Base-by-base conservation (phyloP, 2,888 invertebrate genomes). In the Polyommatus iphigenia region DNA sequence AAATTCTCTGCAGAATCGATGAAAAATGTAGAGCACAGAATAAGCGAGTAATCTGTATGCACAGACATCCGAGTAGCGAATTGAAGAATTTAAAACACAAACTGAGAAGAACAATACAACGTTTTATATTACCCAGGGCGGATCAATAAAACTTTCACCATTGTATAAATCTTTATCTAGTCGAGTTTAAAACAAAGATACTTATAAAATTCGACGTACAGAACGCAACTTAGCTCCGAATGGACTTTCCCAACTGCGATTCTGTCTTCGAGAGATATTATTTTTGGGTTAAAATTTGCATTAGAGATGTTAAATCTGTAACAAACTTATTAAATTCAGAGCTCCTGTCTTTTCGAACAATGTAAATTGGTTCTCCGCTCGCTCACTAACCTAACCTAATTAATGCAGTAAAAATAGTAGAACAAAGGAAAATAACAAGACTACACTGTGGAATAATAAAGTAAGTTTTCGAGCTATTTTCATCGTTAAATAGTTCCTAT, bases 221-320 rank as follows among this genome's bases (percentile, higher is more conserved):
- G 78, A 79, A 81, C 79, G 79, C 80, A 79, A 80, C 82, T 82
- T 81, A 81, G 81, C 80, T 80, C 77, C 72, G 79, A 82, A 82
- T 80, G 57, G 81, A 82, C 81, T 82, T 82, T 57, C 50, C 77
- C 72, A 79, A 81, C 79, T 81, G 80, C 78, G 80, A 82, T 82
- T 82, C 80, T 80, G 80, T 82, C 79, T 79, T 76, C 20, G 54
- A 59, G 41, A 59, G 77, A 76, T 79, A 80, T 79, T 78, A 79
- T 81, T 80, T 81, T 78, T 79, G 77, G 81, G 78, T 79, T 78
- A 62, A 78, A 78, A 81, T 81, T 81, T 80, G 81, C 79, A 81
- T 80, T 75, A 67, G 78, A 78, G 79, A 79, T 81, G 79, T 79
- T 62, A 73, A 79, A 79, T 78, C 79, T 79, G 79, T 57, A 29